Conservation (phyloP, 2,888 invertebrate genomes). For the Cerastoderma edule region DNA sequence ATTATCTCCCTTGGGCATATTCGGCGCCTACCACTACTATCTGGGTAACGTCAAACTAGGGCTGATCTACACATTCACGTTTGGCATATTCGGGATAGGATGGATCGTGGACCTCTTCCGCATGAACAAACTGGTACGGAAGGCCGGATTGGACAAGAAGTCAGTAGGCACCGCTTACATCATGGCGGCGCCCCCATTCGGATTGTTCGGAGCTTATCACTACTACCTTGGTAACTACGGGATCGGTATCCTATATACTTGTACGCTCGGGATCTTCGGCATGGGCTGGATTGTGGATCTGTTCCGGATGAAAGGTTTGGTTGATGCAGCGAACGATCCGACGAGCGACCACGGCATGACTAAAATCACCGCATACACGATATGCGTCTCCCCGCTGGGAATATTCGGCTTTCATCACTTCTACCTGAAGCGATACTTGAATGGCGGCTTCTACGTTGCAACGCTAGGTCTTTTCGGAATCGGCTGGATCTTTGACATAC, state of each 20-base stretch:
- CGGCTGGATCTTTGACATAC: conserved; percentile 58
- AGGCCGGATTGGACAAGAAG: conserved; percentile 49
- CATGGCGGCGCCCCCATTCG: conserved; percentile 58
- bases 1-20: conserved; percentile 55
- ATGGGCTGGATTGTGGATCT: conserved; percentile 58
- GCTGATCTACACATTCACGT: conserved; percentile 56
- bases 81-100: conserved; percentile 60
- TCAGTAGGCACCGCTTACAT: conserved; percentile 57
- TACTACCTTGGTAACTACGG: conserved; percentile 58
- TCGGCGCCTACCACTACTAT: conserved; percentile 61
- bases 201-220: conserved; percentile 59
- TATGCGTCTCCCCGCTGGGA: conserved; percentile 56
- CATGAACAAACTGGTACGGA: conserved; percentile 47
- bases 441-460: conserved; percentile 51
- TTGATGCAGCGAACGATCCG: conserved; percentile 53
- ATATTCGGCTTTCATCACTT: conserved; percentile 59
- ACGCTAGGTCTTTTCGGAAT: conserved; percentile 57
- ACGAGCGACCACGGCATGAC: conserved; percentile 58
- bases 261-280: conserved; percentile 53
- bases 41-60: conserved; percentile 48
- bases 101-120: conserved; percentile 61
- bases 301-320: conserved; percentile 56
- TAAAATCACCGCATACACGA: conserved; percentile 55
- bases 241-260: conserved; percentile 56
- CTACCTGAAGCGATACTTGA: conserved; percentile 53